Evolutionary conservation across 2,888 invertebrate genomes (phyloP), one percentile per base, ranked within the genome.

Genomic region (Andrena dorsata): DNA sequence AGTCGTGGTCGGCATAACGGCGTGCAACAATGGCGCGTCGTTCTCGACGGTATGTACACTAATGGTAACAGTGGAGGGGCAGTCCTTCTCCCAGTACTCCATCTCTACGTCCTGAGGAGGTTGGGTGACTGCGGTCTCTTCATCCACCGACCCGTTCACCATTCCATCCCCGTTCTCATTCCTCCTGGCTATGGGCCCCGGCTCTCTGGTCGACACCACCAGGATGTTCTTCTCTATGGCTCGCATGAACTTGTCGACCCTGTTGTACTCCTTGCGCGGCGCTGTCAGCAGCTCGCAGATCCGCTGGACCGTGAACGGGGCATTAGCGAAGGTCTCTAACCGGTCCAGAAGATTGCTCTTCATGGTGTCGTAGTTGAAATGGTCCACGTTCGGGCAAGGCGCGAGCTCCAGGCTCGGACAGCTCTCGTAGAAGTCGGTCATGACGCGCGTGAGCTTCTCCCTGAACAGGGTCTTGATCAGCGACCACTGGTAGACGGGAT

Each of bases 211-310:
- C 2, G 95, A 95, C 10, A 98, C 98, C 79, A 98, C 98, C 89
- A 98, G 94, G 88, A 98, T 97, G 91, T 98, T 98, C 94, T 99
- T 99, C 94, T 99, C 99, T 80, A 99, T 95, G 0, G 99, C 99
- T 79, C 99, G 95, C 97, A 99, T 97, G 93, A 97, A 99, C 94
- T 99, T 99, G 93, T 99, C 99, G 82, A 98, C 97, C 82, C 98
- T 96, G 92, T 97, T 98, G 94, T 99, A 99, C 93, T 99, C 98
- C 93, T 98, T 98, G 28, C 97, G 96, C 1, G 99, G 99, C 87
- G 96, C 96, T 3, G 98, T 97, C 2, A 99, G 95, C 35, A 99
- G 95, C 94, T 99, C 99, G 94, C 99, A 98, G 82, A 99, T 96
- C 88, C 99, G 96, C 94, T 99, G 99, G 85, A 99, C 97, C 23